These are phyloP conservation scores for Platysternon megacephalum DNA, from an alignment of 2,113 vertebrate genomes.

Conservation along the genomic window DNA sequence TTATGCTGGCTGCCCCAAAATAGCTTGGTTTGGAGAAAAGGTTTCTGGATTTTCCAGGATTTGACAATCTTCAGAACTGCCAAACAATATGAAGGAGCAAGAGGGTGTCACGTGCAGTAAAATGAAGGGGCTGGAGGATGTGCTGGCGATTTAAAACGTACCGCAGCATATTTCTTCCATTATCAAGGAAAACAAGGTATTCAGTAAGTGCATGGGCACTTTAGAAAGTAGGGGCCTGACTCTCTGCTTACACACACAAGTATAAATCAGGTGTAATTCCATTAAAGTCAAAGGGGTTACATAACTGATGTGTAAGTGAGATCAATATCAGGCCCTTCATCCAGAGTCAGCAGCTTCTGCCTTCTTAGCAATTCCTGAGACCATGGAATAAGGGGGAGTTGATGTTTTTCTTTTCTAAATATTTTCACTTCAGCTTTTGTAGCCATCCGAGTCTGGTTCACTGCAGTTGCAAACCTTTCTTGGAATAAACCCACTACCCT, in stretches of 20 bases:
- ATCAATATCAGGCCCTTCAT: neutral
- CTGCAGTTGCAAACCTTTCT: neutral
- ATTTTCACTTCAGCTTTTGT: neutral
- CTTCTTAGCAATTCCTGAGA: neutral
- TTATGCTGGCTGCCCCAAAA: neutral
- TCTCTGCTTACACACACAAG: neutral
- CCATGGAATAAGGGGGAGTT: neutral
- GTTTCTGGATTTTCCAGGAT: neutral
- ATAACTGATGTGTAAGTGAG: neutral
- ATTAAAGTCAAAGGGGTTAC: neutral
- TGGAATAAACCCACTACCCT: neutral
- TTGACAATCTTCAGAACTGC: neutral
- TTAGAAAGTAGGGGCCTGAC: fast-evolving
- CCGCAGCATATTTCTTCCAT: neutral
- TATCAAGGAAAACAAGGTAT: fast-evolving
- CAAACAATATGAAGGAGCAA: neutral
- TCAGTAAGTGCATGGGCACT: neutral
- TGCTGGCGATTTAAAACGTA: neutral
- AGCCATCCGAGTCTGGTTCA: neutral
- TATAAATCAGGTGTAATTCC: neutral
- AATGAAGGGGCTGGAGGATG: neutral
- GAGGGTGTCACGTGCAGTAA: neutral
- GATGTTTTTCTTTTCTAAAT: neutral
- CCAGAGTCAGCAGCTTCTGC: neutral
- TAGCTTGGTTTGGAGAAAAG: neutral